Conservation (phyloP, 2,888 invertebrate genomes). For the Agelastica alni region DNA sequence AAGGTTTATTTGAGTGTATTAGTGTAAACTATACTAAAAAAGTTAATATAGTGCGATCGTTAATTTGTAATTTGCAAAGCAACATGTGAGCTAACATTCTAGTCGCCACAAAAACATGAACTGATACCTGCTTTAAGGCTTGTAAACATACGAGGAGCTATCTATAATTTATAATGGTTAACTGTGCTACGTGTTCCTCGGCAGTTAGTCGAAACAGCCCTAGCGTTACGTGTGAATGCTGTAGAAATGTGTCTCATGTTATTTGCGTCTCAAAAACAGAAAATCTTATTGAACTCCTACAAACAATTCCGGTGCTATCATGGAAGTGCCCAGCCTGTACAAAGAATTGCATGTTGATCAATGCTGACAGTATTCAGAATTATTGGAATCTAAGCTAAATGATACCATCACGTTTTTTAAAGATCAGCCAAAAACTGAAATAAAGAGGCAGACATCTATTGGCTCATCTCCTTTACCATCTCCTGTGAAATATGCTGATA, state of each 20-base stretch:
- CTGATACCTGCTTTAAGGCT: neutral
- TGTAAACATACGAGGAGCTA: neutral
- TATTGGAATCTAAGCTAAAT: neutral
- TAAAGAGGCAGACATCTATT: neutral
- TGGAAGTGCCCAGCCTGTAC: too few relatives aligned
- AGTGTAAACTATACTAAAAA: too few relatives aligned
- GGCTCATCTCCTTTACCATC: neutral
- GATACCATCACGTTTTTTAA: neutral
- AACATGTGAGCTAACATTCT: too few relatives aligned
- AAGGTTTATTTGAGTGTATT: too few relatives aligned
- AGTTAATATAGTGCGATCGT: too few relatives aligned
- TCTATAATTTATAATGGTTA: neutral
- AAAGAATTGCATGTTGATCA: neutral
- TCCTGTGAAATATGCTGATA: neutral
- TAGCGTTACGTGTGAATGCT: neutral
- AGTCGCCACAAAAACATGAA: neutral
- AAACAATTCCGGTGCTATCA: neutral
- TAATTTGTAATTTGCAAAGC: too few relatives aligned
- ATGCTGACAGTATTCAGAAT: neutral
- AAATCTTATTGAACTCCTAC: neutral
- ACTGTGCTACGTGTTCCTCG: neutral
- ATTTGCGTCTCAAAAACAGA: neutral
- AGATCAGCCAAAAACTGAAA: neutral
- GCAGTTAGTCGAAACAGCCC: too few relatives aligned
- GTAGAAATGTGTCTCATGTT: too few relatives aligned